Evolutionary conservation across 2,797 vertebrate species (phyloP).

Genomic region (Sebastes diaconus): DNA sequence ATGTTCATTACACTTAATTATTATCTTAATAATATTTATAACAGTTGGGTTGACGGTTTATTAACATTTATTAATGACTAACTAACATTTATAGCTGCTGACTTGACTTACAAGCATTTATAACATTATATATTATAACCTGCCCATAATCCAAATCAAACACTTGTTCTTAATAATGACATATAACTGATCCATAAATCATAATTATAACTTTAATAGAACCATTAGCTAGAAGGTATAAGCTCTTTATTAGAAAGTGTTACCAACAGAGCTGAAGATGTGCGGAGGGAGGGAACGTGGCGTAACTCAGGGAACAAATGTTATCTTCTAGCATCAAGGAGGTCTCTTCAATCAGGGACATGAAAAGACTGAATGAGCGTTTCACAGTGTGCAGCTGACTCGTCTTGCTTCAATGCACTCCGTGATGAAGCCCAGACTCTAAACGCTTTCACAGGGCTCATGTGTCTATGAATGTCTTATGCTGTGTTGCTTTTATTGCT

Average conservation of each 20-base stretch:
- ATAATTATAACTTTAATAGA: too few relatives aligned
- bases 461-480: constrained; percentile 6
- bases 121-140: not conserved
- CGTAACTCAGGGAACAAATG: constrained; percentile 21
- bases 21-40: too few relatives aligned
- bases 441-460: constrained; percentile 7
- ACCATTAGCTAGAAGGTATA: too few relatives aligned
- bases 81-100: not conserved
- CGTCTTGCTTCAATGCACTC: constrained; percentile 41
- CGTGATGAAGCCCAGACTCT: constrained; percentile 36
- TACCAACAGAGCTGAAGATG: not conserved
- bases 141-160: not conserved
- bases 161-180: too few relatives aligned
- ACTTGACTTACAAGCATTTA: not conserved
- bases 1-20: too few relatives aligned
- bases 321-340: constrained; percentile 7
- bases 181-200: too few relatives aligned
- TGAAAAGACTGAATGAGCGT: constrained; percentile 38
- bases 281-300: not conserved
- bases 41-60: too few relatives aligned
- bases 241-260: not conserved
- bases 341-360: constrained; percentile 41
- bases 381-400: constrained; percentile 46
- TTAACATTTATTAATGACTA: too few relatives aligned
- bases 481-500: not conserved